phyloP scores from a whole-genome alignment of 2,888 invertebrate genomes.

The Platerodrilus igneus region DNA sequence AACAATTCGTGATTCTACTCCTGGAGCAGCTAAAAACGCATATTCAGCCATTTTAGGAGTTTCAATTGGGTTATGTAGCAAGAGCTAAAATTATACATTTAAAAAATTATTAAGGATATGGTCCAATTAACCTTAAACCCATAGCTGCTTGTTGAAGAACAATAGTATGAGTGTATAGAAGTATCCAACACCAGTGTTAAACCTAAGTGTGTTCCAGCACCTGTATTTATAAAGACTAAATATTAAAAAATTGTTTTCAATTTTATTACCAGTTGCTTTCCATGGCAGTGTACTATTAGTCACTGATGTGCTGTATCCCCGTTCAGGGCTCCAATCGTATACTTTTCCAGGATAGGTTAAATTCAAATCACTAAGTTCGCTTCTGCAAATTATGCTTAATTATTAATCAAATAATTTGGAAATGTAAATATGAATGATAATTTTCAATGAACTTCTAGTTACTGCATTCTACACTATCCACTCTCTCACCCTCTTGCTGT shows the following conservation, averaged over 20 bases:
- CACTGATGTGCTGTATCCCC: conserved; percentile 51
- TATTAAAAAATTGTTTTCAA: no score
- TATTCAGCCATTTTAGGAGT: conserved; percentile 74
- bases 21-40: conserved; percentile 67
- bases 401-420: no score
- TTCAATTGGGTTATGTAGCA: conserved; percentile 76
- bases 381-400: conserved; percentile 33
- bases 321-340: conserved; percentile 71
- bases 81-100: conserved; percentile 60
- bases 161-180: conserved; percentile 69
- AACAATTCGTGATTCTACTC: conserved; percentile 65
- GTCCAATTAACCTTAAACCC: conserved; percentile 59
- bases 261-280: conserved; percentile 42
- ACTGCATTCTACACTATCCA: no score
- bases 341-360: conserved; percentile 54
- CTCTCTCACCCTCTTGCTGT: no score
- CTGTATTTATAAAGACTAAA: conserved; percentile 46
- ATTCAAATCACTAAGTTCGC: conserved; percentile 57
- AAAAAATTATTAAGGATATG: no score
- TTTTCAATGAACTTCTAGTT: no score
- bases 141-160: conserved; percentile 70
- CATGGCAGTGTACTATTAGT: conserved; percentile 32
- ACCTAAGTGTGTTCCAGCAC: conserved; percentile 70
- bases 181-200: conserved; percentile 70
- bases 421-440: no score